A percentile compares a stretch with the other conserved stretches of the same genome.
These are phyloP conservation scores for Coregonus clupeaformis DNA, from an alignment of 2,113 vertebrate genomes.

Conservation along the genomic window DNA sequence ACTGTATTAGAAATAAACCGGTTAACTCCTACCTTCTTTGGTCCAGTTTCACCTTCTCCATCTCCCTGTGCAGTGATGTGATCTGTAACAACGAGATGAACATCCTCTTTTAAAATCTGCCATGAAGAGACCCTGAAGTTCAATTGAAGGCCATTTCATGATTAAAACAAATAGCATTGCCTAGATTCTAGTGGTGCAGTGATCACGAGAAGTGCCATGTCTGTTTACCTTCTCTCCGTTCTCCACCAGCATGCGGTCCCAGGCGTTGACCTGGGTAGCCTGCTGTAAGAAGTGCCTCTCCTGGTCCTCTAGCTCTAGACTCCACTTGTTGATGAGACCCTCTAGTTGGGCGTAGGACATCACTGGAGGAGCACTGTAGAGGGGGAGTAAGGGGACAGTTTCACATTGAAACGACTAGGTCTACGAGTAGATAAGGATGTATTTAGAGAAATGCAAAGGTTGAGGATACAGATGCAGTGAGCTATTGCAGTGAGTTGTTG, in stretches of 20 bases:
- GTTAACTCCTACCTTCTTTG: constrained; percentile 78
- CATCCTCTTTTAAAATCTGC: not conserved
- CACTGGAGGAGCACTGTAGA: constrained; percentile 66
- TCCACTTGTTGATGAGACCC: constrained; percentile 97
- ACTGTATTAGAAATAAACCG: too few relatives aligned
- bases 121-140: not conserved
- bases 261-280: constrained; percentile 95
- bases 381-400: not conserved
- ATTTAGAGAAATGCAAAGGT: too few relatives aligned
- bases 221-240: constrained; percentile 86
- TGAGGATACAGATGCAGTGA: too few relatives aligned
- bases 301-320: constrained; percentile 94
- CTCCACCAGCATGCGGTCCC: constrained; percentile 89
- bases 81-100: constrained; percentile 68
- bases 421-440: too few relatives aligned
- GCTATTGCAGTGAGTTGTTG: too few relatives aligned
- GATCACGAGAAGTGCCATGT: too few relatives aligned
- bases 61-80: constrained; percentile 89
- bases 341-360: constrained; percentile 96
- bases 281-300: constrained; percentile 96
- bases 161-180: too few relatives aligned
- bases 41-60: constrained; percentile 97
- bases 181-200: too few relatives aligned
- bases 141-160: not conserved
- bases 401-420: too few relatives aligned